phyloP scores from a whole-genome alignment of 2,113 vertebrate genomes.

The Machaerirhynchus nigripectus region DNA sequence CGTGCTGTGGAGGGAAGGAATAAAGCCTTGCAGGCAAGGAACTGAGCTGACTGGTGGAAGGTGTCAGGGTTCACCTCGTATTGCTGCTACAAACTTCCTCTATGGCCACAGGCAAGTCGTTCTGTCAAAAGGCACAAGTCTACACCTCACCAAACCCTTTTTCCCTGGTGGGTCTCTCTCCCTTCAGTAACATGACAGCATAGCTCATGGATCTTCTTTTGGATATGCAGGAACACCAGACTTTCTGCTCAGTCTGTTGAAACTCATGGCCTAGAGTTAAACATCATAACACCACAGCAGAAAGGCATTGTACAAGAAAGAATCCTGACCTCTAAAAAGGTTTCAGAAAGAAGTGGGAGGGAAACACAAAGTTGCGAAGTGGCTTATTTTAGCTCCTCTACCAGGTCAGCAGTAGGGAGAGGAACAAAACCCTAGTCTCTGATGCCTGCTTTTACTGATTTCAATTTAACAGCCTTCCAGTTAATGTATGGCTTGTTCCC shows the following conservation, averaged over 20 bases:
- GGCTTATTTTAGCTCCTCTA: not conserved
- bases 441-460: not conserved
- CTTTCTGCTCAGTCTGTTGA: not conserved
- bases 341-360: not conserved
- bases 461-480: not conserved
- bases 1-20: not conserved
- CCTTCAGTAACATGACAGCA: not conserved
- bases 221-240: not conserved
- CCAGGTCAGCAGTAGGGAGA: not conserved
- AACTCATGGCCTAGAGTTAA: not conserved
- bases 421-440: not conserved
- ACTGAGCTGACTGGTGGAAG: not conserved
- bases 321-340: not conserved
- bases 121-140: not conserved
- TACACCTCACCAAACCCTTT: not conserved
- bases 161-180: not conserved
- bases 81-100: not conserved
- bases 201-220: not conserved
- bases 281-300: not conserved
- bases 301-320: not conserved
- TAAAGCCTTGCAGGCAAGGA: not conserved
- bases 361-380: not conserved
- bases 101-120: not conserved
- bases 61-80: not conserved
- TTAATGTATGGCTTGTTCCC: not conserved